Evolutionary conservation across 2,888 invertebrate genomes (phyloP).

Genomic region (Uloborus plumipes): DNA sequence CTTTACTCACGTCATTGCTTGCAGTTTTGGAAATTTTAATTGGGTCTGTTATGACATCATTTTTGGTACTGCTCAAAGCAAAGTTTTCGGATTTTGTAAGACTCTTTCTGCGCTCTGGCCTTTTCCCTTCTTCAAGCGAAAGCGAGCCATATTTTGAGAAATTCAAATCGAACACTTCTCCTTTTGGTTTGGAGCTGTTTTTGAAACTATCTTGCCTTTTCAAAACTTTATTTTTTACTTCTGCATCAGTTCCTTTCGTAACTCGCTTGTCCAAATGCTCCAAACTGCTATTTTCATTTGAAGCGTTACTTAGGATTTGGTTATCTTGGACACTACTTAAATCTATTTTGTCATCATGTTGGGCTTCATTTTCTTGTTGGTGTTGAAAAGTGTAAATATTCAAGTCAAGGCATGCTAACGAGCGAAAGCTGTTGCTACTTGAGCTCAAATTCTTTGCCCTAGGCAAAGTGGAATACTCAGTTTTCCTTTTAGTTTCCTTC

Average conservation of each 20-base stretch:
- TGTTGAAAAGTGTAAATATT: neutral
- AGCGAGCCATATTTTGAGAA: slow-evolving; percentile 46
- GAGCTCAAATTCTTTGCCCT: slow-evolving; percentile 3
- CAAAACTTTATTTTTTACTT: too few species aligned
- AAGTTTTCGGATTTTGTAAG: slow-evolving; percentile 13
- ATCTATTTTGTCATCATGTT: slow-evolving; percentile 6
- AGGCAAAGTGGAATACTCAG: slow-evolving; percentile 39
- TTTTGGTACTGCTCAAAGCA: neutral
- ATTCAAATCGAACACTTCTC: slow-evolving; percentile 51
- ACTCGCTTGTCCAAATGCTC: neutral
- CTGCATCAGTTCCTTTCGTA: too few species aligned
- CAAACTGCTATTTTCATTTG: slow-evolving; percentile 14
- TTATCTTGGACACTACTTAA: neutral
- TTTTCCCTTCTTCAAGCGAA: neutral
- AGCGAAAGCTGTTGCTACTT: too few species aligned
- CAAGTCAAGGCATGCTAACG: slow-evolving; percentile 46
- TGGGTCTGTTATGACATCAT: too few species aligned
- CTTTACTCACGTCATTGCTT: too few species aligned
- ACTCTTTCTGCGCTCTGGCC: slow-evolving; percentile 23
- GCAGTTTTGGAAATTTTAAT: too few species aligned
- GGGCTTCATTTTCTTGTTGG: neutral
- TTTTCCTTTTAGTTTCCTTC: slow-evolving; percentile 9
- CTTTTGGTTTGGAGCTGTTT: neutral
- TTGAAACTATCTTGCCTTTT: slow-evolving; percentile 26
- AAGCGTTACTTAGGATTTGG: neutral